Evolutionary conservation across 2,797 vertebrate genomes (phyloP), one percentile per base, ranked within the genome.

Genomic region (Microcaecilia unicolor): DNA sequence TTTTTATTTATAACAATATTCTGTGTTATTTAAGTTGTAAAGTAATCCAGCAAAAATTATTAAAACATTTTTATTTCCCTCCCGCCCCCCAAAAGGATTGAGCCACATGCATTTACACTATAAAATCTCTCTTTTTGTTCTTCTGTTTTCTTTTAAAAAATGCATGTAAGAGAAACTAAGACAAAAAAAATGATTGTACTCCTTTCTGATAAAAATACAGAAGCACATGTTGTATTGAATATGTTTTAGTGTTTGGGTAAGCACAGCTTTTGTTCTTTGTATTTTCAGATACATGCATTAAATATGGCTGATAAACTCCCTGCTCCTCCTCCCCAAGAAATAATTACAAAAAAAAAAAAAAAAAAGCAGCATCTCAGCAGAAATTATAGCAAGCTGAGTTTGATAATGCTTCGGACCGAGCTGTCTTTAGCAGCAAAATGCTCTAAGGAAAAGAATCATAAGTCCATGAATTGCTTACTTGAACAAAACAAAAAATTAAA

Each of bases 1-100:
- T 83, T 84, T 72, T 78, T 80, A 71, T 80, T 84, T 92, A 93
- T 92, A 90, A 91, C 90, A 94, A 94, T 78, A 80, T 82, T 47
- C 61, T 74, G 74, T 75, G 72, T 80, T 78, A 62, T 78, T 83
- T 79, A 80, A 34, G 74, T 90, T 89, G 88, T 87, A 92, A 92
- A 92, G 87, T 67, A 69, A 65, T 83, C 77, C 77, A 82, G 78
- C 70, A 87, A 80, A 83, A 86, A 80, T 82, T 80, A 83, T 85
- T 80, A 78, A 78, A 92, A 93, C 84, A 79, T 59, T 60, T 72
- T 61, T 50, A 58, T 72, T 69, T 80, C 64, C 76, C 59, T 74
- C 61, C 65, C 60, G 64, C n/a, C 70, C 63, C 60, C 59, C 47
- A 45, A 28, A n/a, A n/a, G n/a, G n/a, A n/a, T n/a, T n/a, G n/a